A percentile compares a stretch with the other conserved stretches of the same genome.
These are phyloP conservation scores for Lepas anatifera DNA, from an alignment of 2,888 invertebrate species.

Conservation along the genomic window DNA sequence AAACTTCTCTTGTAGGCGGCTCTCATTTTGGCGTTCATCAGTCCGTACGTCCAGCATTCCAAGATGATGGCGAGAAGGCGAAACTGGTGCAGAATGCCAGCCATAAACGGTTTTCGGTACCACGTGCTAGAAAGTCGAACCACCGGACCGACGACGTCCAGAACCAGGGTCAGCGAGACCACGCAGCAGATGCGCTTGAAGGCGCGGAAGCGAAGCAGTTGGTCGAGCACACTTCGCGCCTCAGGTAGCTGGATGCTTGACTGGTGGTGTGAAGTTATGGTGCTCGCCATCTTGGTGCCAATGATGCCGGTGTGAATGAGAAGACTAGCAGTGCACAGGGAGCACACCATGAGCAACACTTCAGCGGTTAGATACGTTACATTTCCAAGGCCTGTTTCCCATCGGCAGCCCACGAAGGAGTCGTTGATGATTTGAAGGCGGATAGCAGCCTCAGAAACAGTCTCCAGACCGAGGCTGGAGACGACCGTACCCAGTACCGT, in stretches of 20 bases:
- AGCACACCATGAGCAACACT: not conserved
- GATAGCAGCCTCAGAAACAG: no score
- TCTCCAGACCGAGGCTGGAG: no score
- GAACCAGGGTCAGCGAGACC: not conserved
- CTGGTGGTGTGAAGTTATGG: not conserved
- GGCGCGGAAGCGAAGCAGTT: not conserved
- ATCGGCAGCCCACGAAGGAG: no score
- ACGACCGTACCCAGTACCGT: no score
- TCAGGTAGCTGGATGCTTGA: not conserved
- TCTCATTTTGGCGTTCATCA: not conserved
- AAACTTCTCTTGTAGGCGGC: not conserved
- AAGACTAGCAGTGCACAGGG: not conserved
- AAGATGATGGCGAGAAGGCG: not conserved
- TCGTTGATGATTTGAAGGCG: no score
- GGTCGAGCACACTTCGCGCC: not conserved
- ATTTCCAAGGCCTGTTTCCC: no score
- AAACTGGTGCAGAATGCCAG: not conserved
- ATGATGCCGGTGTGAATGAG: not conserved
- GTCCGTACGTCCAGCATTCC: not conserved
- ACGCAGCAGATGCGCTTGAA: not conserved
- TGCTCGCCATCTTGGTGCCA: not conserved
- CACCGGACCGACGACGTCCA: not conserved
- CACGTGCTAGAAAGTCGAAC: not conserved
- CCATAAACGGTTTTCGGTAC: not conserved
- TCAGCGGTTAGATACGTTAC: not conserved